Evolutionary conservation across 2,888 invertebrate species (phyloP).

Genomic region (Desoria tigrina): DNA sequence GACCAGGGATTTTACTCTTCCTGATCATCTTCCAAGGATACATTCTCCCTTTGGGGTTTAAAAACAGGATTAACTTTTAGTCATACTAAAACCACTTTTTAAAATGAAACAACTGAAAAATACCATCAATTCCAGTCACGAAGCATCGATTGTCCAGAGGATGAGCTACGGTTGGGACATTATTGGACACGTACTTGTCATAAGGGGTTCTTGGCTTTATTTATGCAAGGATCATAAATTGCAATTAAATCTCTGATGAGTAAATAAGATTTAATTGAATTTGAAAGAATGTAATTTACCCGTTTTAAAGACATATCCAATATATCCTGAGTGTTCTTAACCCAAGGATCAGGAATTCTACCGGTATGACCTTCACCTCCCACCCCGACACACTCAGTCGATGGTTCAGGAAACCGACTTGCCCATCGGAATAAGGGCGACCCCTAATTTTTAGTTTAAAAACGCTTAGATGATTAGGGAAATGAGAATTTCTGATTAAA

Average conservation of each 20-base stretch:
- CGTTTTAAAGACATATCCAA: constrained; percentile 33
- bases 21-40: constrained; percentile 46
- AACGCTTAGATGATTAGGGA: too few relatives aligned
- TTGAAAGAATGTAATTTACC: too few relatives aligned
- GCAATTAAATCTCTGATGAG: not conserved
- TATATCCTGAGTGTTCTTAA: constrained; percentile 25
- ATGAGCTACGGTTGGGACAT: constrained; percentile 42
- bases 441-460: too few relatives aligned
- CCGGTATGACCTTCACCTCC: too few relatives aligned
- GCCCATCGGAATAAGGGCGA: constrained; percentile 1
- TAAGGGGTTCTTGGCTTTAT: constrained; percentile 41
- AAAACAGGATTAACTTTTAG: not conserved
- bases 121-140: constrained; percentile 40
- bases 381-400: not conserved
- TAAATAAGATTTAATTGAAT: not conserved
- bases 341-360: constrained; percentile 27
- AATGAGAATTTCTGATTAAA: too few relatives aligned
- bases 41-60: constrained; percentile 32
- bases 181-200: constrained; percentile 44
- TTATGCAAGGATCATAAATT: too few relatives aligned
- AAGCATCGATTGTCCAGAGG: constrained; percentile 47
- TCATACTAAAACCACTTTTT: not conserved
- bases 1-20: constrained; percentile 36
- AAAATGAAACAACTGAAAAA: too few relatives aligned
- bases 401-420: not conserved